Evolutionary conservation across 2,797 vertebrate genomes (phyloP).

Genomic region (Borostomias antarcticus): DNA sequence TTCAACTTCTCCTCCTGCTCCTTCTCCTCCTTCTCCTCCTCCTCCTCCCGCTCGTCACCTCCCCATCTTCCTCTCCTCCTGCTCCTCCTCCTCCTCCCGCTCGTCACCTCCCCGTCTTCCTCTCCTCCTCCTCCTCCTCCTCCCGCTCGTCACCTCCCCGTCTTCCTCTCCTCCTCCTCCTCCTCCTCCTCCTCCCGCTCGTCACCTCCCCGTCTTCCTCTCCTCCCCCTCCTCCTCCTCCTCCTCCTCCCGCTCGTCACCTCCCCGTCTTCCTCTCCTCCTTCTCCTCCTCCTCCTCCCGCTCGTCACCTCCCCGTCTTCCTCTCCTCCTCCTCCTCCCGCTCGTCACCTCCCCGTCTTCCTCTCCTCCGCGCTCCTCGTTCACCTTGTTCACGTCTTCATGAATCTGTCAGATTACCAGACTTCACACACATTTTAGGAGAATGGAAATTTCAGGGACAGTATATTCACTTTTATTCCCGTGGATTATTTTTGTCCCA

Average conservation of each 20-base stretch:
- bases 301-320: too few relatives aligned
- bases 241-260: background rate
- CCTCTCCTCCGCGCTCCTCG: conserved; percentile 22
- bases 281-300: conserved; percentile 21
- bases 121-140: too few relatives aligned
- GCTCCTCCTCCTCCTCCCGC: conserved; percentile 26
- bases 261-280: background rate
- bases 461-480: too few relatives aligned
- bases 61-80: too few relatives aligned
- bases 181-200: background rate
- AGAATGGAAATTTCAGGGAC: too few relatives aligned
- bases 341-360: conserved; percentile 26
- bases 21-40: background rate
- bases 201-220: background rate
- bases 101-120: too few relatives aligned
- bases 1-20: background rate
- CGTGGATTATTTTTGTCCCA: too few relatives aligned
- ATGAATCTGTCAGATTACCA: conserved; percentile 40
- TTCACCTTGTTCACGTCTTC: conserved; percentile 28
- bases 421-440: conserved; percentile 26
- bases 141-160: background rate
- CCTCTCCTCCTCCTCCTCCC: conserved; percentile 23
- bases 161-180: background rate
- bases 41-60: too few relatives aligned
- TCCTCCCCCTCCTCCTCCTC: background rate